Base-by-base conservation (phyloP, 2,888 invertebrate genomes). In the Andrena dorsata region DNA sequence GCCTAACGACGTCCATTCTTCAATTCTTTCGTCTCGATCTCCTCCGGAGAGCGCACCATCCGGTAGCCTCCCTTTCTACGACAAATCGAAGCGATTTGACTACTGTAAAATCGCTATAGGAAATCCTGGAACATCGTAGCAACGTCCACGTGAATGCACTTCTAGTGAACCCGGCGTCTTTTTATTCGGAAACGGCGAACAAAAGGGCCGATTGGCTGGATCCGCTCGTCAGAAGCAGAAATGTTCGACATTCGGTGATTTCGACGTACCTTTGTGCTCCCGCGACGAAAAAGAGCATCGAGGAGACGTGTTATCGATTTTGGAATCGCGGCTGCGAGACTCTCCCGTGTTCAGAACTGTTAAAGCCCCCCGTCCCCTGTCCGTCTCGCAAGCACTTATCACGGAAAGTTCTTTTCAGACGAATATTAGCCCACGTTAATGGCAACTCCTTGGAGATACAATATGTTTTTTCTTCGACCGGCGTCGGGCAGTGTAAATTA, bases 141-240 rank as follows among this genome's bases (percentile, higher is more conserved):
- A 0, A 20, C 20, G 23, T 56, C 56, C 56, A 10, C 10, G 23
- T 3, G 56, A 26, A 56, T 56, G 56, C 56, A 26, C 10, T 56
- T 41, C 41, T 41, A 41, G 41, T 1, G 41, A 41, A 41, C 41
- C 41, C 56, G 56, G 10, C 8, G 23, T 26, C 56, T 56, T 56
- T 56, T 26, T 23, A 56, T 56, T 56, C 56, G 23, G 20, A 26
- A 49, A 47, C 61, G 61, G 51, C 10, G 66, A 51, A 66, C 32
- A 51, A 51, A 66, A 47, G 66, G 16, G 66, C 23, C n/a, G 51
- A 66, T 66, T 66, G 66, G 66, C 32, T 30, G 51, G 51, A 51
- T 49, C 28, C 49, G 51, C 13, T 66, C 49, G 66, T 20, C 32
- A 51, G 26, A 61, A 26, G 32, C 32, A 20, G 56, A 56, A 56